Conservation (phyloP, 2,797 vertebrate species). For the Lacerta bilineata region DNA sequence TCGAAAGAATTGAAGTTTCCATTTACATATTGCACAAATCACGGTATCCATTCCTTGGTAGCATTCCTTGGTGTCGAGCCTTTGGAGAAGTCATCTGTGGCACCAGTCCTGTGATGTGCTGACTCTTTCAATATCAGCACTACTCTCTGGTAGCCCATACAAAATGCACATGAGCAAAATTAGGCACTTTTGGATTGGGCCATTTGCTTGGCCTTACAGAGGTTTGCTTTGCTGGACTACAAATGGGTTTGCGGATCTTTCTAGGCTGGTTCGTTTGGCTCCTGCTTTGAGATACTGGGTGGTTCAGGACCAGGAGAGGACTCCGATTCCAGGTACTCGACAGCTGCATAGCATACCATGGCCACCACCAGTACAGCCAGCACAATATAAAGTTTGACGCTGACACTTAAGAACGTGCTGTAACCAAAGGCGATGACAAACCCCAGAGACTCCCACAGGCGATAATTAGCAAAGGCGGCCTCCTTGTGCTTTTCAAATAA, state of each 20-base stretch:
- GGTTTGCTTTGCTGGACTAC: not conserved
- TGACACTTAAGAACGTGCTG: slow-evolving; percentile 88
- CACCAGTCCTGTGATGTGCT: not conserved
- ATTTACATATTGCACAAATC: not conserved
- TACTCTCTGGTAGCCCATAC: not conserved
- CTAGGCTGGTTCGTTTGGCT: slow-evolving; percentile 43
- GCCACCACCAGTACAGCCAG: slow-evolving; percentile 81
- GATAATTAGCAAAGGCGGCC: slow-evolving; percentile 94
- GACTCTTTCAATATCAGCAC: not conserved
- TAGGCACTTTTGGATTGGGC: not conserved
- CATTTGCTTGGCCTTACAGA: not conserved
- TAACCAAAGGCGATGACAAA: slow-evolving; percentile 93
- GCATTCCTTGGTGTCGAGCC: not conserved
- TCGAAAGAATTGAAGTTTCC: too few species aligned
- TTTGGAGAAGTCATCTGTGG: not conserved
- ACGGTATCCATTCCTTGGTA: slow-evolving; percentile 23
- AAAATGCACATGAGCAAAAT: not conserved
- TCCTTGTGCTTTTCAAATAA: slow-evolving; percentile 91
- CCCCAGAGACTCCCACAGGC: slow-evolving; percentile 94
- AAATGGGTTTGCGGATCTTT: not conserved
- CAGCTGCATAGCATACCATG: slow-evolving; percentile 80
- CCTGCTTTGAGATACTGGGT: not conserved
- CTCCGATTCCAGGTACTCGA: slow-evolving; percentile 84
- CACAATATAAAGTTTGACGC: slow-evolving; percentile 89
- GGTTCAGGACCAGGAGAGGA: not conserved